Percentiles rank a stretch among this genome's conserved stretches.
Conservation (phyloP, 2,113 vertebrate species). For the Prietella phreatophila region DNA sequence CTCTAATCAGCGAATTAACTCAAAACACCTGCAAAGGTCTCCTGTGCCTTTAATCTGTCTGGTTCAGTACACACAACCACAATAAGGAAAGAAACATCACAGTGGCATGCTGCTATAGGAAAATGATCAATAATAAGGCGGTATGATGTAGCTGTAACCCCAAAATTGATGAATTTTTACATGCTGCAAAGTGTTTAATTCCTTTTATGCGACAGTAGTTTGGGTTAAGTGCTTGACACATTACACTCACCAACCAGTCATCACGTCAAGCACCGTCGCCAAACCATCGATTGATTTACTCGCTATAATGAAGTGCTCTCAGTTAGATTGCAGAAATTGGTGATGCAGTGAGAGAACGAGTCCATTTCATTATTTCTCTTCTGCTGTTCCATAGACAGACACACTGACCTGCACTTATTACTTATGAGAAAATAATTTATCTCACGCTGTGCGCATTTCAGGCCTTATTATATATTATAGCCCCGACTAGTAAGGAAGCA, state of each 20-base stretch:
- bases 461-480: not conserved
- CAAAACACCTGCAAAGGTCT: too few species aligned
- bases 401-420: not conserved
- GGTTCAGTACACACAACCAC: too few species aligned
- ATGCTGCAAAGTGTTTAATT: not conserved
- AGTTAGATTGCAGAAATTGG: not conserved
- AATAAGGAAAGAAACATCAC: not conserved
- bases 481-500: not conserved
- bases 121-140: not conserved
- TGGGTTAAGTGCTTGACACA: not conserved
- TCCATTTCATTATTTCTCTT: not conserved
- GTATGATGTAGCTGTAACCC: not conserved
- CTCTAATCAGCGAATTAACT: too few species aligned
- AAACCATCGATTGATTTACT: not conserved
- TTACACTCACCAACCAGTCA: not conserved
- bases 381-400: not conserved
- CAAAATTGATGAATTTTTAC: too few species aligned
- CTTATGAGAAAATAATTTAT: not conserved
- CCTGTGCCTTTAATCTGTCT: too few species aligned
- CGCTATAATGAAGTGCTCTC: conserved; percentile 21
- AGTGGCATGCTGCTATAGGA: not conserved
- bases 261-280: not conserved
- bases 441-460: not conserved
- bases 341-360: not conserved
- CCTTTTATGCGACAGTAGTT: not conserved